These are phyloP conservation scores for Anguilla marmorata DNA, from an alignment of 2,797 vertebrate species.

Conservation along the genomic window DNA sequence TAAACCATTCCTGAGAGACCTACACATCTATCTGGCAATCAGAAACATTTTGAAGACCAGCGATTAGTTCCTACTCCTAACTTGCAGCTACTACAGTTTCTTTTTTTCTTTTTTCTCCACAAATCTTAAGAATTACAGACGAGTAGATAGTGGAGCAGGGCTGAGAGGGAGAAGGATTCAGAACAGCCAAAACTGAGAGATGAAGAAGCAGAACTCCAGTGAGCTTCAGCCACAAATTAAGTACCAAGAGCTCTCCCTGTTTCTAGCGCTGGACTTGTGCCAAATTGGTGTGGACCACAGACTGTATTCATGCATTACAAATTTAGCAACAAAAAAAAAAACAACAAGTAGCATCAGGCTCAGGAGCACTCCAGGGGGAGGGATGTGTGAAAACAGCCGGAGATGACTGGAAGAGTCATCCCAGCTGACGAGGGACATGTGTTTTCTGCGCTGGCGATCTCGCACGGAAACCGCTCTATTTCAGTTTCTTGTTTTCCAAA, in stretches of 20 bases:
- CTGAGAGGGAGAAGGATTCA: background rate
- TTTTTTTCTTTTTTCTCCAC: no score
- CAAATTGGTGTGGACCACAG: conserved; percentile 1
- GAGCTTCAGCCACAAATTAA: background rate
- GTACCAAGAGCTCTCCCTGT: background rate
- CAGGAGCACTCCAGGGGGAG: background rate
- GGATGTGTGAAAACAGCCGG: background rate
- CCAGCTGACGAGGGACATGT: background rate
- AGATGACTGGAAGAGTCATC: background rate
- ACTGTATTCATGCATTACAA: conserved; percentile 6
- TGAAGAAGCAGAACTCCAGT: background rate
- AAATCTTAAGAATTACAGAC: background rate
- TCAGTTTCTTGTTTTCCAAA: background rate
- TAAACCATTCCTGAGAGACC: no score
- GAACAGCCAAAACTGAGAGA: background rate
- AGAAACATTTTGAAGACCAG: no score
- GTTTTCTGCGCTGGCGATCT: background rate
- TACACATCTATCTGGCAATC: no score
- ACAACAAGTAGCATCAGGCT: background rate
- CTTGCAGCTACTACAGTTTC: no score
- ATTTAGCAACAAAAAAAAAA: background rate
- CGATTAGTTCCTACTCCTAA: no score
- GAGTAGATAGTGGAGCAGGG: background rate
- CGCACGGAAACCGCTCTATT: background rate
- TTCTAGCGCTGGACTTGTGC: background rate